Conservation (phyloP, 2,888 invertebrate genomes). For the Nineta flava region DNA sequence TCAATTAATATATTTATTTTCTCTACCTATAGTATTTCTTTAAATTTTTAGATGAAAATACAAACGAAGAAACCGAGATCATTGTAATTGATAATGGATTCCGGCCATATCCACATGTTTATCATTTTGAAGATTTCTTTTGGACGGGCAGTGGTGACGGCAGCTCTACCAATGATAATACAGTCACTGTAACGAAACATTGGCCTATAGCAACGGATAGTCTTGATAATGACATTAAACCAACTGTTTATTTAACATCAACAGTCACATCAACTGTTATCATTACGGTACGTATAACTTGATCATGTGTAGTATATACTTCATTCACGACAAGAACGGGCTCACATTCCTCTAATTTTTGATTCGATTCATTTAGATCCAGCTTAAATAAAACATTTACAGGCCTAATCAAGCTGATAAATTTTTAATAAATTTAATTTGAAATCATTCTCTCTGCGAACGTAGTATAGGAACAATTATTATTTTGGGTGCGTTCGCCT, state of each 20-base stretch:
- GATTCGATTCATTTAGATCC: too few relatives aligned
- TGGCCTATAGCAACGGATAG: conserved; percentile 21
- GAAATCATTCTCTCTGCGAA: too few relatives aligned
- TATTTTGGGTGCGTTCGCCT: too few relatives aligned
- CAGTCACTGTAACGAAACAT: conserved; percentile 24
- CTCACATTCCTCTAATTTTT: too few relatives aligned
- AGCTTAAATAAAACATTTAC: too few relatives aligned
- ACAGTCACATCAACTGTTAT: conserved; percentile 57
- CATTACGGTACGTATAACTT: conserved; percentile 36
- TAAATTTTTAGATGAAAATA: not conserved
- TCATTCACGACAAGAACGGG: not conserved
- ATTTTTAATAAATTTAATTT: too few relatives aligned
- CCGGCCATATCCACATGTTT: conserved; percentile 19
- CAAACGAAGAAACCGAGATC: conserved; percentile 9
- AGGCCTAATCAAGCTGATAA: too few relatives aligned
- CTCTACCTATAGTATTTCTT: not conserved
- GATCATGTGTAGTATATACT: too few relatives aligned
- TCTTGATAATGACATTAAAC: conserved; percentile 24
- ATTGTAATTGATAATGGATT: conserved; percentile 17
- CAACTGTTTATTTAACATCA: conserved; percentile 45
- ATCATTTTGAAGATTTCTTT: conserved; percentile 68
- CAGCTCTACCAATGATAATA: conserved; percentile 29
- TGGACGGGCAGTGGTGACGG: conserved; percentile 83
- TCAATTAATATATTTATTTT: not conserved
- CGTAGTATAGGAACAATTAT: too few relatives aligned